These are phyloP conservation scores for Neotragus moschatus DNA, from an alignment of 2,113 vertebrate genomes.

Conservation along the genomic window DNA sequence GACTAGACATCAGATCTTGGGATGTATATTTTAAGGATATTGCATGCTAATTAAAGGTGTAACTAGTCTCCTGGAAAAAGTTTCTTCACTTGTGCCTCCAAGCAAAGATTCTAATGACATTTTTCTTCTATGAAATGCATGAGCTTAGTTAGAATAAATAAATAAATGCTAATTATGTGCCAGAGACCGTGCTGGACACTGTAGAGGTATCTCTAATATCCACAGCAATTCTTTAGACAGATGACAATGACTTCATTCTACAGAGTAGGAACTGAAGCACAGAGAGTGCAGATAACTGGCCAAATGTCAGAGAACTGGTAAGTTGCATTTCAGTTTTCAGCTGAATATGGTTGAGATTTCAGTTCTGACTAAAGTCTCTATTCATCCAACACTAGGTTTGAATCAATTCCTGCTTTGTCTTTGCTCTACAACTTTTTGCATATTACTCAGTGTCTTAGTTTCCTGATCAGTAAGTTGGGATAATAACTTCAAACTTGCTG, in stretches of 20 bases:
- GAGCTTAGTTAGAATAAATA: background rate
- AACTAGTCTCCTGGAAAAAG: background rate
- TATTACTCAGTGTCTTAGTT: background rate
- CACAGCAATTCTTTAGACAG: background rate
- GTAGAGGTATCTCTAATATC: background rate
- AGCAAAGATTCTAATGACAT: background rate
- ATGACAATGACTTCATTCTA: background rate
- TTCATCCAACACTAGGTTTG: background rate
- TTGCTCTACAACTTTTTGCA: background rate
- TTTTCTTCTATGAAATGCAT: background rate
- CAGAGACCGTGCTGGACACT: background rate
- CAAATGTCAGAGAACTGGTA: background rate
- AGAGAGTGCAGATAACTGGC: background rate
- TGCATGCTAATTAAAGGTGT: background rate
- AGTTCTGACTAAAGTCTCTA: background rate
- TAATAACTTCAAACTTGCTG: background rate
- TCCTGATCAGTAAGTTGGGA: background rate
- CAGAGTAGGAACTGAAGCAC: background rate
- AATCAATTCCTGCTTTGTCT: background rate
- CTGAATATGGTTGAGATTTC: background rate
- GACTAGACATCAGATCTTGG: background rate
- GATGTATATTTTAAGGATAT: background rate
- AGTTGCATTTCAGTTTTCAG: background rate
- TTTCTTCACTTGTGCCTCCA: background rate
- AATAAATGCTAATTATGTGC: background rate